Evolutionary conservation across 2,113 vertebrate species (phyloP).

Genomic region (Thermophis baileyi): DNA sequence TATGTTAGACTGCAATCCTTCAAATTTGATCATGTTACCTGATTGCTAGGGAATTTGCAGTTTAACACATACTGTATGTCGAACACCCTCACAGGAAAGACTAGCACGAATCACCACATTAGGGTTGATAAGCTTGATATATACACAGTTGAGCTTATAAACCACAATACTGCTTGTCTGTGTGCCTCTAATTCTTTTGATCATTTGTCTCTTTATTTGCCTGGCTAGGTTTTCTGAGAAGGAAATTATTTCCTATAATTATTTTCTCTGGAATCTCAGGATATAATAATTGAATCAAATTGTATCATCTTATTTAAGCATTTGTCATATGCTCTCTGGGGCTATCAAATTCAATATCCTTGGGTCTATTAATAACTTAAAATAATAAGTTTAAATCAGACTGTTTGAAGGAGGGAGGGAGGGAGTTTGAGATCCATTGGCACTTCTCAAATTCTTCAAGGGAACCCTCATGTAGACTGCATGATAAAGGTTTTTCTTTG

Average conservation of each 20-base stretch:
- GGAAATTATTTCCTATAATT: slow-evolving; percentile 56
- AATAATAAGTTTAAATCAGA: slow-evolving; percentile 57
- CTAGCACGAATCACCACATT: slow-evolving; percentile 9
- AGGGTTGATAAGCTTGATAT: background rate
- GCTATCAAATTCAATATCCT: slow-evolving; percentile 63
- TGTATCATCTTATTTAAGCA: slow-evolving; percentile 55
- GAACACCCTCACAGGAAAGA: background rate
- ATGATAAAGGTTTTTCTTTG: background rate
- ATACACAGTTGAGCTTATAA: slow-evolving; percentile 13
- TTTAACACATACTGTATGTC: background rate
- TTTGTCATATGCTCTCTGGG: slow-evolving; percentile 59
- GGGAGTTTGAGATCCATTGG: background rate
- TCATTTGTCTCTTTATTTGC: slow-evolving; percentile 42
- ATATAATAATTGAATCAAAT: slow-evolving; percentile 60
- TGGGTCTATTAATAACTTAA: slow-evolving; percentile 56
- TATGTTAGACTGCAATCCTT: background rate
- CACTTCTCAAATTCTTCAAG: background rate
- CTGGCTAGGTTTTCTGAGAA: slow-evolving; percentile 52
- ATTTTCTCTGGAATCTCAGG: slow-evolving; percentile 57
- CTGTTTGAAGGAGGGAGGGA: slow-evolving; percentile 47
- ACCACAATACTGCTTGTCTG: background rate
- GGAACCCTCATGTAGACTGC: background rate
- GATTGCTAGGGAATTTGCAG: background rate
- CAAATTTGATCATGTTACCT: background rate
- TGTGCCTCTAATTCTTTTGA: slow-evolving; percentile 31